phyloP scores from a whole-genome alignment of 2,888 invertebrate species.

The Xanthorhoe designata region DNA sequence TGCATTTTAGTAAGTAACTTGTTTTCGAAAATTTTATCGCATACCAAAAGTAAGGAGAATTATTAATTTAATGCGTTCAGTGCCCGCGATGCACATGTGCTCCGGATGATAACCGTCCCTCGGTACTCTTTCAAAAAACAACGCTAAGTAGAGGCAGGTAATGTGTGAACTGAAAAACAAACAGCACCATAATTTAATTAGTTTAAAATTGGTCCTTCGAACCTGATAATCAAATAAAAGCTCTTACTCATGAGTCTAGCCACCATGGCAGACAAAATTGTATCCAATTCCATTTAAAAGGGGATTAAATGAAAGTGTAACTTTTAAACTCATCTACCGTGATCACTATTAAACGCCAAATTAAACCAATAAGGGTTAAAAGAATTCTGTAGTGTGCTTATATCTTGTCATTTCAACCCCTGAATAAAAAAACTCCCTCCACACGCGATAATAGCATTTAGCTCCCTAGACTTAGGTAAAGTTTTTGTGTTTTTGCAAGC shows the following conservation, averaged over 20 bases:
- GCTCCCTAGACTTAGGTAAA: not conserved
- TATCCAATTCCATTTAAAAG: conserved; percentile 10
- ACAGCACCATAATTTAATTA: not conserved
- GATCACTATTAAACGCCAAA: conserved; percentile 38
- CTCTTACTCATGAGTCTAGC: not conserved
- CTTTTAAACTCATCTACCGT: conserved; percentile 28
- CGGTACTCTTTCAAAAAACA: too few relatives aligned
- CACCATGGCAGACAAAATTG: not conserved
- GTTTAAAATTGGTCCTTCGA: conserved; percentile 7
- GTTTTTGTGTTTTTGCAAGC: conserved; percentile 6
- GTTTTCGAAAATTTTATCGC: too few relatives aligned
- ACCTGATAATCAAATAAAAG: conserved; percentile 5
- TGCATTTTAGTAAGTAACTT: too few relatives aligned
- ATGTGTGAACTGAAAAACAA: not conserved
- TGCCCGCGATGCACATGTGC: too few relatives aligned
- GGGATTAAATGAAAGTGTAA: not conserved
- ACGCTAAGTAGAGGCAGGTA: too few relatives aligned
- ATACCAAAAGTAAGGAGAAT: too few relatives aligned
- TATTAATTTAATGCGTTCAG: too few relatives aligned
- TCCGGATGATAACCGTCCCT: too few relatives aligned
- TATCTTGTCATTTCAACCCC: conserved; percentile 53
- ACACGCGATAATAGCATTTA: conserved; percentile 21
- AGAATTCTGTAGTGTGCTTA: conserved; percentile 40
- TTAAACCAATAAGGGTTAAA: conserved; percentile 42
- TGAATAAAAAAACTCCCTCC: conserved; percentile 15